phyloP scores from a whole-genome alignment of 2,888 invertebrate species.

The Nezara viridula region DNA sequence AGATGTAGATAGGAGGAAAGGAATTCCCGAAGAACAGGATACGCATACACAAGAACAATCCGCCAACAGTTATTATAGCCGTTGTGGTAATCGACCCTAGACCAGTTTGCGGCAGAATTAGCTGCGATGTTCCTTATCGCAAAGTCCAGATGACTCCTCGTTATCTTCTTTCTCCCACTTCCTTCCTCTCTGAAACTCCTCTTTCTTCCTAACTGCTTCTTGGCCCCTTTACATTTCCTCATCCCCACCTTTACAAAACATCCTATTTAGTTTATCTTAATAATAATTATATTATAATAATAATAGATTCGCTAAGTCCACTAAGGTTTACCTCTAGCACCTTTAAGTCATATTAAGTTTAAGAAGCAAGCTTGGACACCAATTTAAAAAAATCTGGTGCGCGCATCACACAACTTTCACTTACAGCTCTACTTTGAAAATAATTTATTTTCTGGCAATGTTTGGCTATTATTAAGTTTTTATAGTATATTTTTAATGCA shows the following conservation, averaged over 20 bases:
- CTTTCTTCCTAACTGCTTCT: background rate
- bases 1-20: background rate
- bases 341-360: too few species aligned
- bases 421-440: too few species aligned
- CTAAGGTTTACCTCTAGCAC: too few species aligned
- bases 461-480: too few species aligned
- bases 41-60: background rate
- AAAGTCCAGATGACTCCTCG: background rate
- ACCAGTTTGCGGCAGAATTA: background rate
- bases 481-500: too few species aligned
- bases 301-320: too few species aligned
- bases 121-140: background rate
- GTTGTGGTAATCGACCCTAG: background rate
- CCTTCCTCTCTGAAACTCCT: background rate
- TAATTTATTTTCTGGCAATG: too few species aligned
- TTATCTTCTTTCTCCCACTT: background rate
- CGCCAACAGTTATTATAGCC: background rate
- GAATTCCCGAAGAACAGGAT: background rate
- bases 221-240: background rate
- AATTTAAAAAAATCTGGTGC: too few species aligned
- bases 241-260: background rate
- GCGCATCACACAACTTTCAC: too few species aligned
- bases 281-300: background rate
- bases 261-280: background rate
- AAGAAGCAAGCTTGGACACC: too few species aligned